Evolutionary conservation across 2,113 vertebrate species (phyloP).

Genomic region (Nymphicus hollandicus): DNA sequence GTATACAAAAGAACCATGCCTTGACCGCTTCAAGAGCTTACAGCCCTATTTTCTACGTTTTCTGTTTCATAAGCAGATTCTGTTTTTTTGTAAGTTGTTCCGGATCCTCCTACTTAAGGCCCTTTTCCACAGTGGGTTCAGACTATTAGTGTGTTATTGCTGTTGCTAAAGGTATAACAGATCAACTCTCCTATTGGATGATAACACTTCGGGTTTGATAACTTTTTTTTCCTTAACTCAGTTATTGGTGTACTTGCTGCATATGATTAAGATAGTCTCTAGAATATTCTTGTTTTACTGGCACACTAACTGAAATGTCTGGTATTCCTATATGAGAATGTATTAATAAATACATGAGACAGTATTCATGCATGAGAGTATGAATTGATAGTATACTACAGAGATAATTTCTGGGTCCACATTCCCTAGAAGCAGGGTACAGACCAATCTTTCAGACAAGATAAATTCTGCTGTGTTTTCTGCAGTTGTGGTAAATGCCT

Average conservation of each 20-base stretch:
- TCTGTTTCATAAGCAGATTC: background rate
- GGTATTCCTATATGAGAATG: background rate
- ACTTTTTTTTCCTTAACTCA: background rate
- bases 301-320: background rate
- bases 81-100: accelerated
- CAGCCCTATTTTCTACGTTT: background rate
- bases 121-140: background rate
- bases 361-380: background rate
- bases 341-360: background rate
- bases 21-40: background rate
- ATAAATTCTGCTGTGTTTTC: background rate
- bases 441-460: background rate
- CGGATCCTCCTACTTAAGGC: background rate
- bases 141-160: background rate
- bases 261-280: background rate
- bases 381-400: background rate
- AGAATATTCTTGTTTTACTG: background rate
- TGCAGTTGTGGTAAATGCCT: background rate
- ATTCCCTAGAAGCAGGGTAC: background rate
- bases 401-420: background rate
- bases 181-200: background rate
- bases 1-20: background rate
- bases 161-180: background rate
- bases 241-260: background rate
- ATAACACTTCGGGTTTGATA: background rate